Evolutionary conservation across 2,113 vertebrate species (phyloP).

Genomic region (Pluvianellus socialis): DNA sequence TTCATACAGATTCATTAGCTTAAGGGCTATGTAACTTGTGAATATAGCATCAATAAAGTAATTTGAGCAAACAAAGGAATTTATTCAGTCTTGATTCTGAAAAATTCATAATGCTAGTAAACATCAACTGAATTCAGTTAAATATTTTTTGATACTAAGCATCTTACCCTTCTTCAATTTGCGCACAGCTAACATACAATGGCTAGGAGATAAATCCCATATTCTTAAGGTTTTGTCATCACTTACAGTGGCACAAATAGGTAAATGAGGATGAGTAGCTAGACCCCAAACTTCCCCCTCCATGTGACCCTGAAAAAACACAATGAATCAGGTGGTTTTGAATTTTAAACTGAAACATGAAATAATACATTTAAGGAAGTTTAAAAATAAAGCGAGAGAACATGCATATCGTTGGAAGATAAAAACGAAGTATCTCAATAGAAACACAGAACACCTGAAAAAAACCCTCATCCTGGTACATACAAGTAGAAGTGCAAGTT

Average conservation of each 20-base stretch:
- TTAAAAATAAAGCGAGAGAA: background rate
- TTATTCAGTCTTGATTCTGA: background rate
- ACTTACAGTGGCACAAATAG: slow-evolving; percentile 97
- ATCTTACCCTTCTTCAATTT: slow-evolving; percentile 96
- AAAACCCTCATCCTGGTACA: background rate
- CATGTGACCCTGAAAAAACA: slow-evolving; percentile 92
- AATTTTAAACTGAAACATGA: background rate
- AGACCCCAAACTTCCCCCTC: slow-evolving; percentile 98
- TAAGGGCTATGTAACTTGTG: background rate
- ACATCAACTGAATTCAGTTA: background rate
- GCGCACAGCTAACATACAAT: slow-evolving; percentile 98
- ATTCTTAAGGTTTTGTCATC: slow-evolving; percentile 98
- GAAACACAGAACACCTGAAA: background rate
- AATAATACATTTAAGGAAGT: background rate
- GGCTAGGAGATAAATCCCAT: slow-evolving; percentile 99
- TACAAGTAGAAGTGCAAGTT: background rate
- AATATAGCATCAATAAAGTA: background rate
- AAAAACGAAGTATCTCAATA: background rate
- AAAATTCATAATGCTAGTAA: background rate
- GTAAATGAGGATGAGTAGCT: slow-evolving; percentile 95
- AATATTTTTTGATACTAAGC: slow-evolving; percentile 20
- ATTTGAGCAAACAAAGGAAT: background rate
- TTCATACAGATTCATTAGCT: background rate
- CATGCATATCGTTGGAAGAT: background rate
- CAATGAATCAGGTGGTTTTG: background rate